Conservation (phyloP, 2,888 invertebrate genomes). For the Torymus auratus region DNA sequence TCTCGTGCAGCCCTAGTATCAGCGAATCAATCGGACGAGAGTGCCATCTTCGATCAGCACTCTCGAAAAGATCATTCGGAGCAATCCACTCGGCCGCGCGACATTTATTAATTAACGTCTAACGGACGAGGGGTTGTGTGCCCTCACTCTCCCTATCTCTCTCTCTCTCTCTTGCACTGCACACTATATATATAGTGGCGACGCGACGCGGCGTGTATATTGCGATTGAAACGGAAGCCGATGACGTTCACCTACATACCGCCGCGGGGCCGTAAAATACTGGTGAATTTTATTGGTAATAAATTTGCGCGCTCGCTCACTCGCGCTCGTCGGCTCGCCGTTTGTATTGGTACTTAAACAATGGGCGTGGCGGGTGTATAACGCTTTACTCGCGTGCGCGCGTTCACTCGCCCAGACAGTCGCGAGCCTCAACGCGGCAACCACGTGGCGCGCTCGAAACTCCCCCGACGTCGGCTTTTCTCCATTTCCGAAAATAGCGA, state of each 20-base stretch:
- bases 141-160: neutral
- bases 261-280: slow-evolving; percentile 67
- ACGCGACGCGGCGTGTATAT: slow-evolving; percentile 55
- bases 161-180: no score
- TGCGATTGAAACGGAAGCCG: slow-evolving; percentile 64
- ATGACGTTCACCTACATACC: slow-evolving; percentile 66
- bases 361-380: slow-evolving; percentile 62
- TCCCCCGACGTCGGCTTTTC: neutral
- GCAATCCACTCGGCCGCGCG: slow-evolving; percentile 17
- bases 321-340: slow-evolving; percentile 45
- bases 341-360: slow-evolving; percentile 65
- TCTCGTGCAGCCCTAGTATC: no score
- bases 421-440: slow-evolving; percentile 43
- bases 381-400: slow-evolving; percentile 23
- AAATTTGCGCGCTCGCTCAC: slow-evolving; percentile 67
- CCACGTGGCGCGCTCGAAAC: slow-evolving; percentile 25
- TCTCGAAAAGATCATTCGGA: neutral
- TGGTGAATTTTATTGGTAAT: slow-evolving; percentile 72
- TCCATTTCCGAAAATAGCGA: slow-evolving; percentile 60
- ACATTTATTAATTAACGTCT: slow-evolving; percentile 51
- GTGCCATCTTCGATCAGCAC: neutral
- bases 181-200: slow-evolving; percentile 30
- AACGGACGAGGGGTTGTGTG: neutral
- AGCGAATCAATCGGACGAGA: no score
- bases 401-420: slow-evolving; percentile 48